Evolutionary conservation across 2,888 invertebrate genomes (phyloP).

Genomic region (Nephrotoma appendiculata): DNA sequence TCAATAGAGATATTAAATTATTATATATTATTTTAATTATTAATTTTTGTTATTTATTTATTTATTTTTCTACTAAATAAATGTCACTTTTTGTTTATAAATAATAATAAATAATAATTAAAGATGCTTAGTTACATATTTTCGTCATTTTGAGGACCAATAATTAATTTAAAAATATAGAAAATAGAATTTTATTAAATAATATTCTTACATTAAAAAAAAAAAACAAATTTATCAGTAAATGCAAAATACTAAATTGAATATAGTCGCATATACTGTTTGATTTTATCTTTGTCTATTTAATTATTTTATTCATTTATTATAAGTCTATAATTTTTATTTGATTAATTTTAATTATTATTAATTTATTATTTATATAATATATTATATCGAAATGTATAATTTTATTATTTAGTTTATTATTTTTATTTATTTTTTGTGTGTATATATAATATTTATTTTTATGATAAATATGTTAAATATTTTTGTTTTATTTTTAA

Average conservation of each 20-base stretch:
- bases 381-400: slow-evolving; percentile 3
- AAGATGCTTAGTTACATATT: neutral
- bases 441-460: slow-evolving; percentile 2
- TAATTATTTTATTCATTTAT: slow-evolving; percentile 13
- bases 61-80: neutral
- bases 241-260: neutral
- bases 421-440: slow-evolving; percentile 7
- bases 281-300: slow-evolving; percentile 12
- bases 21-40: neutral
- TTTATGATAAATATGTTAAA: slow-evolving; percentile 8
- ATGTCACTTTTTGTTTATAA: neutral
- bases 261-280: slow-evolving; percentile 13
- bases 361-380: neutral
- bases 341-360: slow-evolving; percentile 2
- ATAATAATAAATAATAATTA: neutral
- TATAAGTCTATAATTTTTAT: slow-evolving; percentile 14
- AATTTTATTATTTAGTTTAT: slow-evolving; percentile 17
- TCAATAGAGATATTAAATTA: slow-evolving; percentile 4
- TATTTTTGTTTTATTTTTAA: slow-evolving; percentile 3
- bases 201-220: neutral
- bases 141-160: slow-evolving; percentile 5
- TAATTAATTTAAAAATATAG: neutral
- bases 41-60: neutral
- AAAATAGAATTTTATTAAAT: neutral
- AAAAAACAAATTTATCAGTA: neutral